Evolutionary conservation across 2,113 vertebrate genomes (phyloP), one percentile per base, ranked within the genome.

Genomic region (Nothocercus nigrocapillus): DNA sequence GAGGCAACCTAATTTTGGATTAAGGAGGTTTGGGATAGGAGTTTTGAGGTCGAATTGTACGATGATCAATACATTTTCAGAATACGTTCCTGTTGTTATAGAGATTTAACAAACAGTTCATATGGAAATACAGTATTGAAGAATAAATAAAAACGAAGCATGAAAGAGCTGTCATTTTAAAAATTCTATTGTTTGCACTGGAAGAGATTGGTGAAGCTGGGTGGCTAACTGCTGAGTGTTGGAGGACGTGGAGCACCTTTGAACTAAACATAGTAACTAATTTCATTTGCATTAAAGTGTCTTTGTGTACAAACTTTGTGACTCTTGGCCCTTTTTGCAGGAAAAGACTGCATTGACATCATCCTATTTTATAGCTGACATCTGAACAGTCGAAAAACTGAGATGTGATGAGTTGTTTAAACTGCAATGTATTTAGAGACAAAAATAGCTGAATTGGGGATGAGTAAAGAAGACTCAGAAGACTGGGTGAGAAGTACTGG

Each of bases 1-100:
- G 80, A 96, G 82, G 88, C 94, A 90, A 54, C 79, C 79, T 94
- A 88, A 94, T 95, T 97, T 95, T 97, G 95, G 93, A 95, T 88
- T 78, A 90, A 66, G 74, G 80, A 58, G 53, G 61, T 40, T 96
- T 96, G 85, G 90, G 82, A 78, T 86, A 94, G 93, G 76, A 90
- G 82, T 90, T 95, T 94, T 82, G 75, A 96, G 76, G 76, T 82
- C 91, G 63, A 95, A 88, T 76, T 93, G 27, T 70, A 74, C 27
- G 70, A 36, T 5, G 14, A 91, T 85, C 76, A 90, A 49, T 45
- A 82, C 73, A 83, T 95, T 90, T 93, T 47, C 79, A 90, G 79
- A 88, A 49, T 83, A 85, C 81, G n/a, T 76, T 83, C 28, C 72
- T 67, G 72, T 66, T 90, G 56, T 95, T 47, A 70, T 83, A 44